Evolutionary conservation across 2,797 vertebrate genomes (phyloP), one percentile per base, ranked within the genome.

Genomic region (Scarus forsteni): DNA sequence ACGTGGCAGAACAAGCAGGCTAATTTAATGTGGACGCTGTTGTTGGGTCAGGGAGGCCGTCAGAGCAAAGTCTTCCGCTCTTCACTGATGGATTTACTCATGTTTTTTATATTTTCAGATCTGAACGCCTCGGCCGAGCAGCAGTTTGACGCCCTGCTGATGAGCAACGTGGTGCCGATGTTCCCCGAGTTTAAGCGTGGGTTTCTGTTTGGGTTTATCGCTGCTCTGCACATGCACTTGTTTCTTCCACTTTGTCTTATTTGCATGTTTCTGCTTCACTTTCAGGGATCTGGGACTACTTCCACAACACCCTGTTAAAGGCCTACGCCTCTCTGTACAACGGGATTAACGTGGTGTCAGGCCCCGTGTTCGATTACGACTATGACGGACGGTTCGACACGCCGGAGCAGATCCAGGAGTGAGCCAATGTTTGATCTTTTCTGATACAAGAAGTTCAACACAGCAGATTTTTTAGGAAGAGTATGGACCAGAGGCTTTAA

Each of bases 141-240:
- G 77, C 90, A 94, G 81, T 96, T 90, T 0, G 97, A 98, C 53
- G 95, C 94, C 12, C 81, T 97, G 36, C 87, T 95, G 19, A 94
- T 92, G 68, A 96, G 93, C 79, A 99, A 99, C 11, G 85, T 96
- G 44, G 94, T 96, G 11, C 97, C 97, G 3, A 97, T 98, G 96
- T 97, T 95, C 85, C 94, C 92, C 6, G 93, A 91, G 60, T 99
- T 99, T 75, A 95, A 97, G 91, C 96, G 98, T 98, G 91, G 93
- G 94, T 85, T 6, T n/a, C 7, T 1, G 27, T 19, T 10, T 12
- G 8, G 34, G 8, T 70, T 27, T 4, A 27, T 27, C 27, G 6
- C 8, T 14, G 9, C 0, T 5, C 35, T 1, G 1, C 13, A 7
- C 5, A 13, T 6, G 1, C 8, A 27, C 0, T 3, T 10, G 12